Base-by-base conservation (phyloP, 2,113 vertebrate species). In the Channa maculata region DNA sequence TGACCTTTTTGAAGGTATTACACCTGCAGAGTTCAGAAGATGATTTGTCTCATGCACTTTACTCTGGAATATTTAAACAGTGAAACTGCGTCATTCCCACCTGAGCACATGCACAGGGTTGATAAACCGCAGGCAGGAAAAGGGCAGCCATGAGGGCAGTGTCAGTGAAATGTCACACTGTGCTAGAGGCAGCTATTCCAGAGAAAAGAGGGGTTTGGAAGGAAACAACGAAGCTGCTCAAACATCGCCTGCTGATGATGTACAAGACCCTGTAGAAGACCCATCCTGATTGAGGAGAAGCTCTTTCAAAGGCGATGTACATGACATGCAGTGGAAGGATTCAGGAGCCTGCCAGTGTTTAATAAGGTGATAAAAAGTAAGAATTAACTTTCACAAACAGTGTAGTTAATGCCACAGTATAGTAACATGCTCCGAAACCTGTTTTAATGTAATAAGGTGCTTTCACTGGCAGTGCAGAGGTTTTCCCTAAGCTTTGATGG, bases 21-120 rank as follows among this genome's bases (percentile, higher is more conserved):
- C 54, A 80, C 59, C 76, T 61, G 75, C 53, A 69, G 62, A 75
- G 70, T 71, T 67, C 77, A 75, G 44, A 8, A 75, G 70, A 71
- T 33, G 60, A 77, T 63, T 75, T 61, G 60, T 48, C 38, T 71
- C 44, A 0, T 65, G 46, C 43, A 43, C 70, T 75, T 60, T 45
- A 45, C 68, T 58, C n/a, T 54, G 61, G 51, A 67, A 82, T 66
- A 46, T 71, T 67, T 75, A 65, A 71, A 63, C 70, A 38, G 69
- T 0, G 5, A 34, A 65, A 15, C 65, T 44, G 83, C 59, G 12
- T 63, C 51, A 50, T n/a, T 74, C 66, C 60, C 61, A 11, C 37
- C 36, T 6, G 51, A 63, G 37, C 64, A 34, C 72, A 38, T 70
- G 71, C 65, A 54, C 24, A 0, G 14, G 62, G 67, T 43, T 61